Conservation (phyloP, 2,888 invertebrate genomes). For the Diarsia rubi region DNA sequence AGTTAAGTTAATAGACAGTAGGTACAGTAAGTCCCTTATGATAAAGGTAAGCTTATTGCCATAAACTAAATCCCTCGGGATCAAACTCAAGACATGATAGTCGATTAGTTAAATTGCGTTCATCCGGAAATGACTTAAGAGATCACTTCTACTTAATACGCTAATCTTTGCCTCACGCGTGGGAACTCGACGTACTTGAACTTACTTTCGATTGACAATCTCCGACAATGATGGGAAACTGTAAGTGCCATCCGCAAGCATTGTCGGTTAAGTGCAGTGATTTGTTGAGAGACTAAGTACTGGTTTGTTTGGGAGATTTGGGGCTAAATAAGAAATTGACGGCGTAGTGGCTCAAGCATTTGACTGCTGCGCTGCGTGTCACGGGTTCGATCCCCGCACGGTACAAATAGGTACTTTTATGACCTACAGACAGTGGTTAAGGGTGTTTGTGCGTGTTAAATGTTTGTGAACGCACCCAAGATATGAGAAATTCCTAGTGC, state of each 20-base stretch:
- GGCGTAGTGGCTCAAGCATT: too few relatives aligned
- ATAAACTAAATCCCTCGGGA: too few relatives aligned
- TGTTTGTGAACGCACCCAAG: too few relatives aligned
- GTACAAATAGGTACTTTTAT: too few relatives aligned
- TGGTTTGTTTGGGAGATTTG: not conserved
- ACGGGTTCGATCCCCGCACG: too few relatives aligned
- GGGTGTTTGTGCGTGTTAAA: too few relatives aligned
- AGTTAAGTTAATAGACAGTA: not conserved
- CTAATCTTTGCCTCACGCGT: constrained; percentile 53
- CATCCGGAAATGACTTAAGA: constrained; percentile 25
- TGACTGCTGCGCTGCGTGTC: too few relatives aligned
- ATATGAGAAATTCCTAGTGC: too few relatives aligned
- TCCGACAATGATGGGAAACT: constrained; percentile 55
- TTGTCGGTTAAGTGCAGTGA: constrained; percentile 31
- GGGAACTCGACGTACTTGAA: constrained; percentile 64
- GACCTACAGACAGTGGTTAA: too few relatives aligned
- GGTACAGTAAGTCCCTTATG: not conserved
- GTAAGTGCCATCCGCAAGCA: constrained; percentile 34
- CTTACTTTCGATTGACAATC: constrained; percentile 63
- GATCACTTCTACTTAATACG: constrained; percentile 33
- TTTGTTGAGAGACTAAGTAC: constrained; percentile 22
- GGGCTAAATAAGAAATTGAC: too few relatives aligned
- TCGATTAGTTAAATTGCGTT: not conserved
- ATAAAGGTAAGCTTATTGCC: not conserved
- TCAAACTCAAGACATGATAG: not conserved